phyloP scores from a whole-genome alignment of 2,888 invertebrate genomes.

The Cacoxenus indagator region DNA sequence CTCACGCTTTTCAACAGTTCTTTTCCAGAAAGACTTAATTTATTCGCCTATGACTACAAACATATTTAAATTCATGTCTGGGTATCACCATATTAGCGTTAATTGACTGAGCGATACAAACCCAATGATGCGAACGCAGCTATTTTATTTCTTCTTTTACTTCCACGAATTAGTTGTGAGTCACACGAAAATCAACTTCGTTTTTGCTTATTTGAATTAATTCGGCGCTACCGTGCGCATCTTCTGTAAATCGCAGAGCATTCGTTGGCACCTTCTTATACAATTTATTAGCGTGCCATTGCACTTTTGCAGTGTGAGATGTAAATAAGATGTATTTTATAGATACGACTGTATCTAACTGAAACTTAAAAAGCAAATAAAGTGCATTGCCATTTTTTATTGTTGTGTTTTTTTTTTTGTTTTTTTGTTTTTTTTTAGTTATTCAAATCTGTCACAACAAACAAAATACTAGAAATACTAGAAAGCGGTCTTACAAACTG shows the following conservation, averaged over 20 bases:
- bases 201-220: neutral
- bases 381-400: neutral
- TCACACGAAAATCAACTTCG: no score
- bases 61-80: neutral
- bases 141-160: neutral
- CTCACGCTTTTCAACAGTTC: neutral
- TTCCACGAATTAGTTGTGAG: constrained; percentile 16
- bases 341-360: neutral
- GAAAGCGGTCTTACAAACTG: neutral
- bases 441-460: constrained; percentile 8
- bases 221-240: no score
- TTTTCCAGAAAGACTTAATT: neutral
- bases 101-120: constrained; percentile 1
- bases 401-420: neutral
- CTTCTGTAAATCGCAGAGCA: neutral
- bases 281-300: neutral
- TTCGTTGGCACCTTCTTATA: neutral
- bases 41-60: neutral
- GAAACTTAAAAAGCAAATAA: neutral
- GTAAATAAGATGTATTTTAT: neutral
- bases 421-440: constrained; percentile 3
- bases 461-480: neutral
- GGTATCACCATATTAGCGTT: constrained; percentile 18
- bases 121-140: neutral
- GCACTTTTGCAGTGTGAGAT: neutral